A percentile compares a stretch with the other conserved stretches of the same genome.
phyloP scores from a whole-genome alignment of 2,888 invertebrate species.

The Zele albiditarsus region DNA sequence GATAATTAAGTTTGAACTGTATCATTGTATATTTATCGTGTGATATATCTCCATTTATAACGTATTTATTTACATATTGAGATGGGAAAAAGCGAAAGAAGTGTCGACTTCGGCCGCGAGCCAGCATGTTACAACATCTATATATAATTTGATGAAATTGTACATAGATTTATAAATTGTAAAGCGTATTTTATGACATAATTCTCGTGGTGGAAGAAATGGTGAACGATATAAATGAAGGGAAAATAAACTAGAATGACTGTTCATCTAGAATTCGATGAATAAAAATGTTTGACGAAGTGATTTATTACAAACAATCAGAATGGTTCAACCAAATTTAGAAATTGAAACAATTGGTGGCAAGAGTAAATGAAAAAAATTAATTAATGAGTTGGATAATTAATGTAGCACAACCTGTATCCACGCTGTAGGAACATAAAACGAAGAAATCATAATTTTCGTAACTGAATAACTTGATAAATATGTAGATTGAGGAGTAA shows the following conservation, averaged over 20 bases:
- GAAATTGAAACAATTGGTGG: slow-evolving; percentile 51
- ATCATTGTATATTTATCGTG: no score
- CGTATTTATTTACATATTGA: no score
- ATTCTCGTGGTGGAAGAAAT: slow-evolving; percentile 31
- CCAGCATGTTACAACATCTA: no score
- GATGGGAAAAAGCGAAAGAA: no score
- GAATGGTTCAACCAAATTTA: slow-evolving; percentile 55
- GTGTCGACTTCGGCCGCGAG: no score
- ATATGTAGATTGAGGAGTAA: no score
- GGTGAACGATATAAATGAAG: slow-evolving; percentile 40
- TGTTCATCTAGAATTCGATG: not conserved
- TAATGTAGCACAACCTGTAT: slow-evolving; percentile 39
- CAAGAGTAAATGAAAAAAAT: not conserved
- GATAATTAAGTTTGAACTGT: no score
- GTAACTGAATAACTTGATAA: no score
- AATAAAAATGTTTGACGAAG: slow-evolving; percentile 42
- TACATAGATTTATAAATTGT: slow-evolving; percentile 61
- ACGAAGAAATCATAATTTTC: no score
- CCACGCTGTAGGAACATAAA: slow-evolving; percentile 26
- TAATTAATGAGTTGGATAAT: not conserved
- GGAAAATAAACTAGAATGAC: not conserved
- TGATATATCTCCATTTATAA: no score
- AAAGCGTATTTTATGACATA: slow-evolving; percentile 31
- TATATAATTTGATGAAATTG: slow-evolving; percentile 69
- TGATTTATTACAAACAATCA: slow-evolving; percentile 26